phyloP scores from a whole-genome alignment of 2,888 invertebrate species.

The Rotaria sp. region DNA sequence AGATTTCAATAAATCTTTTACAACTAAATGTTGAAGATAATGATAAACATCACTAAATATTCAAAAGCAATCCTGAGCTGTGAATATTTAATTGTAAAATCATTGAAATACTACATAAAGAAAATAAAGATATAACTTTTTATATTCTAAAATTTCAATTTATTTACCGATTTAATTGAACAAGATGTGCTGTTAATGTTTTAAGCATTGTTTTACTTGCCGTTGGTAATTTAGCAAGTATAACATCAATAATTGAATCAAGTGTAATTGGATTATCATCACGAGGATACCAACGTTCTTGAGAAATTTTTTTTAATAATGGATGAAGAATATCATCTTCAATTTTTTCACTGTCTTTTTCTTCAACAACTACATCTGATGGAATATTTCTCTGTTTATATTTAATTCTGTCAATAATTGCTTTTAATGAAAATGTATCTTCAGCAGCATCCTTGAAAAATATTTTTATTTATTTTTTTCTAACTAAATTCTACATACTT shows the following conservation, averaged over 20 bases:
- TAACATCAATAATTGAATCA: neutral
- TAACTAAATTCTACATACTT: neutral
- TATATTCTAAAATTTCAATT: too few species aligned
- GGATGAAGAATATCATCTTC: neutral
- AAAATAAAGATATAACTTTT: too few species aligned
- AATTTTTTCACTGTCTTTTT: neutral
- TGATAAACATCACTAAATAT: too few species aligned
- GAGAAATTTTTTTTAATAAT: constrained; percentile 5
- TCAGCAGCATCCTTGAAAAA: neutral
- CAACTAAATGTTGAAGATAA: too few species aligned
- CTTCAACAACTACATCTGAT: neutral
- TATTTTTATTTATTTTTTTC: too few species aligned
- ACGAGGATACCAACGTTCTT: constrained; percentile 11
- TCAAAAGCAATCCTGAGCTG: too few species aligned
- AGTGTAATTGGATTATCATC: neutral
- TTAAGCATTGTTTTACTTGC: neutral
- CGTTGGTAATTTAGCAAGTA: neutral
- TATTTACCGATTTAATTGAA: constrained; percentile 16
- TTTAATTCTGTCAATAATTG: neutral
- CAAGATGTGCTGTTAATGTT: neutral
- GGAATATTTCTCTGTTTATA: neutral
- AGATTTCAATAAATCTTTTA: too few species aligned
- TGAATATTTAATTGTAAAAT: too few species aligned
- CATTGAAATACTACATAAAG: too few species aligned
- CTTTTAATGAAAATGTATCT: constrained; percentile 15